Evolutionary conservation across 1,140 invertebrate genomes (phyloP).

Genomic region (Elymnias hypermnestra): DNA sequence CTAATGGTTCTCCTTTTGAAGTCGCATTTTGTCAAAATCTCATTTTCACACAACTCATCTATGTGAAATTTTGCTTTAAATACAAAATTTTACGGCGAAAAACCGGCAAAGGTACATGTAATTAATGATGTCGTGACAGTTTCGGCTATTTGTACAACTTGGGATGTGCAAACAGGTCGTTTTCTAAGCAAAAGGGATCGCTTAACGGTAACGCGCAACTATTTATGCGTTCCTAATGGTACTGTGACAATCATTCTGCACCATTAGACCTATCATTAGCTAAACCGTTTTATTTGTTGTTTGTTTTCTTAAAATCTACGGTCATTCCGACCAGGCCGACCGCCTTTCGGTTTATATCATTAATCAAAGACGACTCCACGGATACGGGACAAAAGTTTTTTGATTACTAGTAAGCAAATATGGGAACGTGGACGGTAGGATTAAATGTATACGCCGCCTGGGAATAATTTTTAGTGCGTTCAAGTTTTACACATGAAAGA

Average conservation of each 20-base stretch:
- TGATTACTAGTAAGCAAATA: constrained; percentile 55
- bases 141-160: constrained; percentile 53
- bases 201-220: constrained; percentile 39
- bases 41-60: constrained; percentile 1
- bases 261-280: constrained; percentile 67
- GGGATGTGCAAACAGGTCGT: constrained; percentile 60
- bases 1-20: too few species aligned
- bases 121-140: constrained; percentile 62
- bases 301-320: constrained; percentile 55
- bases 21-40: neutral
- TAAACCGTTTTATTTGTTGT: constrained; percentile 44
- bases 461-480: too few species aligned
- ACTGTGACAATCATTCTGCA: constrained; percentile 55
- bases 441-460: constrained; percentile 13
- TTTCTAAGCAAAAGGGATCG: constrained; percentile 38
- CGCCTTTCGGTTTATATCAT: constrained; percentile 52
- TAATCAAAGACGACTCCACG: constrained; percentile 45
- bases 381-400: constrained; percentile 51
- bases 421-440: constrained; percentile 30
- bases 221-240: constrained; percentile 47
- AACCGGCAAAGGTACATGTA: constrained; percentile 15
- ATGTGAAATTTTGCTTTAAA: constrained; percentile 14
- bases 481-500: too few species aligned
- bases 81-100: constrained; percentile 13
- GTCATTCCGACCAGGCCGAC: constrained; percentile 32